phyloP scores from a whole-genome alignment of 1,140 invertebrate species.

The Eumeta japonica region DNA sequence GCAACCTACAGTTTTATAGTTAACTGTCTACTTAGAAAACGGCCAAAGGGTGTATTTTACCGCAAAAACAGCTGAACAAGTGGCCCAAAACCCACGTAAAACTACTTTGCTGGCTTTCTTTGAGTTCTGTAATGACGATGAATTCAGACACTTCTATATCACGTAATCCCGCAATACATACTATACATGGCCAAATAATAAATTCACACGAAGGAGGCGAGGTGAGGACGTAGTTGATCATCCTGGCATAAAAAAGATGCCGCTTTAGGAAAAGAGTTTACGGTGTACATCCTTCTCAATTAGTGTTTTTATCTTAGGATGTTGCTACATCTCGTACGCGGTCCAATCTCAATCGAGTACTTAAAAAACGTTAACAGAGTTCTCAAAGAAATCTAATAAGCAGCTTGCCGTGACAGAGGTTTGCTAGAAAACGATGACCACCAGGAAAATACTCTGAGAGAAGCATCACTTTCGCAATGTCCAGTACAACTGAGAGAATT shows the following conservation, averaged over 20 bases:
- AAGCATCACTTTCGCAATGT: conserved; percentile 8
- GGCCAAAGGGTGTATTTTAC: too few species aligned
- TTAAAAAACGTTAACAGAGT: conserved; percentile 14
- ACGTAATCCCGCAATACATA: conserved; percentile 17
- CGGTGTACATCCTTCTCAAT: conserved; percentile 6
- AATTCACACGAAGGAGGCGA: conserved; percentile 13
- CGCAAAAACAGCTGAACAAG: too few species aligned
- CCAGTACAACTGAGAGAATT: too few species aligned
- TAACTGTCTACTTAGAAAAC: too few species aligned
- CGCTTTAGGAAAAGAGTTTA: conserved; percentile 14
- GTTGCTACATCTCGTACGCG: conserved; percentile 11
- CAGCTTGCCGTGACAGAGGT: conserved; percentile 12
- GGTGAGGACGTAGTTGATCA: conserved; percentile 12
- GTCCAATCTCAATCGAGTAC: conserved; percentile 13
- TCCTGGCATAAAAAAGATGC: conserved; percentile 14
- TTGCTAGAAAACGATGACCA: too few species aligned
- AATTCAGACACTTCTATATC: conserved; percentile 17
- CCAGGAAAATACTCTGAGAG: too few species aligned
- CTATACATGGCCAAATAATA: conserved; percentile 17
- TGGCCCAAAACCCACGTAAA: too few species aligned
- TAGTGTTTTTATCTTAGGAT: conserved; percentile 13
- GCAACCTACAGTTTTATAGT: too few species aligned
- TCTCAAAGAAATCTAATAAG: conserved; percentile 14
- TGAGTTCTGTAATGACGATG: conserved; percentile 14
- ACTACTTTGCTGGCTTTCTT: too few species aligned